phyloP scores from a whole-genome alignment of 2,113 vertebrate species.

The Mustela nigripes region DNA sequence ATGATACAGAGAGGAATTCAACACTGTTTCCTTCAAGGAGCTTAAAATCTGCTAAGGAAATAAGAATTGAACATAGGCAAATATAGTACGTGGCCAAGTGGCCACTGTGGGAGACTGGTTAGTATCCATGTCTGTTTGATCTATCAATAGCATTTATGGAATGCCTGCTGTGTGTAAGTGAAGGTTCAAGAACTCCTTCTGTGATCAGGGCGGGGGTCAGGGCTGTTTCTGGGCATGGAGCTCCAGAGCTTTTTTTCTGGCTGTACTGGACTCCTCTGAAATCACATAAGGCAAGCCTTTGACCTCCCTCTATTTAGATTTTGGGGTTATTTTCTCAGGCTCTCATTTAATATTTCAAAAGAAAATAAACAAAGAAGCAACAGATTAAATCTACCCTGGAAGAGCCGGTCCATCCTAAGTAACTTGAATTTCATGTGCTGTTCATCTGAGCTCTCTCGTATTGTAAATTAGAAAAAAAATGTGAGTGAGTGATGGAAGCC shows the following conservation, averaged over 20 bases:
- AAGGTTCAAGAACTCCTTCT: background rate
- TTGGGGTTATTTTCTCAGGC: background rate
- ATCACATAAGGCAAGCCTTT: background rate
- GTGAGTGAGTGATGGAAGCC: background rate
- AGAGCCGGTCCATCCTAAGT: background rate
- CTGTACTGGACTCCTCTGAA: background rate
- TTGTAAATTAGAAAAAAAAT: background rate
- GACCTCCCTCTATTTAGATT: background rate
- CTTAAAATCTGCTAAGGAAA: background rate
- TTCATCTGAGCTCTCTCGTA: background rate
- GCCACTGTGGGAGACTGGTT: background rate
- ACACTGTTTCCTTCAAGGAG: background rate
- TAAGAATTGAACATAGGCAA: background rate
- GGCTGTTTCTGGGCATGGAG: background rate
- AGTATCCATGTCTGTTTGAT: background rate
- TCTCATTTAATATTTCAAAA: conserved; percentile 2
- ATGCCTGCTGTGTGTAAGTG: background rate
- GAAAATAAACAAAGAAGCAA: background rate
- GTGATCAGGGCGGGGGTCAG: too few relatives aligned
- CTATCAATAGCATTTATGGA: background rate
- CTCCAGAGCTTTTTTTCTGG: background rate
- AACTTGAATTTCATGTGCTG: background rate
- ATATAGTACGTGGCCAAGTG: background rate
- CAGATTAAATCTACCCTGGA: background rate
- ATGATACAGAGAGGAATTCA: background rate